phyloP scores from a whole-genome alignment of 2,113 vertebrate genomes.

The Hydrolagus affinis region DNA sequence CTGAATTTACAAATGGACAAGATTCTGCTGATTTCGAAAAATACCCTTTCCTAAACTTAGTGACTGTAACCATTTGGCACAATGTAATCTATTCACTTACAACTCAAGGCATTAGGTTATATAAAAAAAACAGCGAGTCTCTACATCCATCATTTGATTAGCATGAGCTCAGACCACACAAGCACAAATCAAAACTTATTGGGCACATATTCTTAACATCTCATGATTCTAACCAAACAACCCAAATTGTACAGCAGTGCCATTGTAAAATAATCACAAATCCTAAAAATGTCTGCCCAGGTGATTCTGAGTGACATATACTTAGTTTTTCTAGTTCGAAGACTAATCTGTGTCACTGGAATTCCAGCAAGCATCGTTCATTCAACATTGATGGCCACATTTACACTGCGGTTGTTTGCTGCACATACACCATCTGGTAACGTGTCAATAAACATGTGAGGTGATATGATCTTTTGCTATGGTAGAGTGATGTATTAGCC shows the following conservation, averaged over 20 bases:
- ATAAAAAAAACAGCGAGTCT: not conserved
- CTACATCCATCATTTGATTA: not conserved
- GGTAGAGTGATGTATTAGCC: not conserved
- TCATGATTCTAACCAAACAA: not conserved
- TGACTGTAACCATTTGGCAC: not conserved
- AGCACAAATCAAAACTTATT: not conserved
- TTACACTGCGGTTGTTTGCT: not conserved
- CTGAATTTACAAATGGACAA: not conserved
- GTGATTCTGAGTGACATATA: not conserved
- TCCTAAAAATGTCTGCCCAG: not conserved
- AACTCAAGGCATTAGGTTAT: not conserved
- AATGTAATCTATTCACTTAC: not conserved
- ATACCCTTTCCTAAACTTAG: not conserved
- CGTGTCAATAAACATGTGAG: not conserved
- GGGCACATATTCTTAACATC: not conserved
- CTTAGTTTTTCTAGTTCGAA: not conserved
- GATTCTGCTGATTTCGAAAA: not conserved
- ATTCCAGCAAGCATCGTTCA: not conserved
- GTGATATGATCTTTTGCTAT: not conserved
- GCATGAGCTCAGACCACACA: not conserved
- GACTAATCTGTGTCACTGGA: not conserved
- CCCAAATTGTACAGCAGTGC: not conserved
- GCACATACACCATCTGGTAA: not conserved
- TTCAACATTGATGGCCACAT: not conserved
- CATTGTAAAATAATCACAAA: not conserved